Percentiles rank a stretch among this genome's conserved stretches.
Evolutionary conservation across 2,113 vertebrate genomes (phyloP).

Genomic region (Acanthisitta chloris): DNA sequence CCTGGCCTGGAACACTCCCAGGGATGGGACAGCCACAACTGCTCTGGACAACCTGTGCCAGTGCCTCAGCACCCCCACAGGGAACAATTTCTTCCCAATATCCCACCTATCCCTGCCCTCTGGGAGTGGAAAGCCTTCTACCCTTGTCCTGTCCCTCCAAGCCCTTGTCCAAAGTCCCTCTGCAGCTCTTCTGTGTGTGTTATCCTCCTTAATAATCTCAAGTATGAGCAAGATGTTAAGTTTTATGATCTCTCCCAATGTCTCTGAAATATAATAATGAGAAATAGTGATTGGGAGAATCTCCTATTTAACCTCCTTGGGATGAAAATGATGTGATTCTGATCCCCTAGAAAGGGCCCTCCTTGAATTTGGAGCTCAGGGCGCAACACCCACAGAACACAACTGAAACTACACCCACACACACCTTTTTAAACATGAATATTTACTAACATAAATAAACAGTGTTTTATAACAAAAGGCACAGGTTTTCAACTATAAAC

Average conservation of each 20-base stretch:
- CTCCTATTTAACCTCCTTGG: background rate
- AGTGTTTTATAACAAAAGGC: slow-evolving; percentile 90
- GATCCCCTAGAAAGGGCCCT: background rate
- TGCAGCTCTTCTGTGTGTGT: too few relatives aligned
- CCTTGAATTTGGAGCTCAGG: background rate
- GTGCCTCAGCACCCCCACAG: too few relatives aligned
- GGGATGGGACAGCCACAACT: too few relatives aligned
- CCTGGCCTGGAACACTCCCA: too few relatives aligned
- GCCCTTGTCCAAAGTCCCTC: too few relatives aligned
- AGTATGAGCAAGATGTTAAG: background rate
- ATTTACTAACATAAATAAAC: slow-evolving; percentile 94
- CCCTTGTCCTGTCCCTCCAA: too few relatives aligned
- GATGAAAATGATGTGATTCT: background rate
- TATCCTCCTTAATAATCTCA: background rate
- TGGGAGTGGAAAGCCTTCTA: too few relatives aligned
- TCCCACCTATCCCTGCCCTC: too few relatives aligned
- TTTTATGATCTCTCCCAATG: background rate
- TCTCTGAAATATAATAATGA: background rate
- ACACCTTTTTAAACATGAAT: slow-evolving; percentile 74
- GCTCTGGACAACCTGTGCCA: too few relatives aligned
- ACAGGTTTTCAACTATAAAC: slow-evolving; percentile 88
- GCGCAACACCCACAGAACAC: accelerated
- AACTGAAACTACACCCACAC: background rate
- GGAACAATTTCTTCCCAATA: too few relatives aligned
- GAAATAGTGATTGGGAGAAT: accelerated